phyloP scores from a whole-genome alignment of 23 tunicate genomes.

The Phallusia fumigata region DNA sequence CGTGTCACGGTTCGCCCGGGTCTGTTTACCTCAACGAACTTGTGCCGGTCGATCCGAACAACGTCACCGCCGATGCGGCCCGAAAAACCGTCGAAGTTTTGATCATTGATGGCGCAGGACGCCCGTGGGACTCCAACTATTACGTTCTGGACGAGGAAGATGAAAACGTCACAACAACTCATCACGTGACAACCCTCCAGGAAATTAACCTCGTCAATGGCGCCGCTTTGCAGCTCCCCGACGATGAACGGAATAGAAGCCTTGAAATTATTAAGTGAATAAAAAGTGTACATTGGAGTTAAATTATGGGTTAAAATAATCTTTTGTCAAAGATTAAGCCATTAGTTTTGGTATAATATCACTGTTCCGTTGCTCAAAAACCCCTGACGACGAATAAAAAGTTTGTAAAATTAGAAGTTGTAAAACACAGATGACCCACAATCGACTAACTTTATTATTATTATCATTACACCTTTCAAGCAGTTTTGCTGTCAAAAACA shows the following conservation, averaged over 20 bases:
- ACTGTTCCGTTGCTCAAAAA: no score
- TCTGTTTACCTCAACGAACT: constrained; percentile 21
- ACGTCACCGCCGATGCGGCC: background rate
- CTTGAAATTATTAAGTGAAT: constrained; percentile 2
- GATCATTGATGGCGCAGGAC: constrained; percentile 23
- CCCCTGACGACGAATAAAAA: no score
- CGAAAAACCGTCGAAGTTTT: constrained; percentile 9
- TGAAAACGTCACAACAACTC: constrained; percentile 7
- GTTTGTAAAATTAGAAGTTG: no score
- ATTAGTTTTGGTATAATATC: no score
- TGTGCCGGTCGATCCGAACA: background rate
- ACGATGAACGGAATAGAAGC: constrained; percentile 7
- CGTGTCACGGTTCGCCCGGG: constrained; percentile 33
- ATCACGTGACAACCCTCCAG: constrained; percentile 14
- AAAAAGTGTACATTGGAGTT: no score
- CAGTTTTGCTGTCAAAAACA: no score
- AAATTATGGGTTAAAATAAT: no score
- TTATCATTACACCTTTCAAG: no score
- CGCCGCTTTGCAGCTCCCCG: constrained; percentile 31
- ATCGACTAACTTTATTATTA: no score
- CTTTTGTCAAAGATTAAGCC: no score
- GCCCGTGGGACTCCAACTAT: constrained; percentile 18
- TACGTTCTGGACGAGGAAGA: constrained; percentile 20
- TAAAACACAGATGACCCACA: no score
- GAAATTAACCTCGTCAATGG: constrained; percentile 14